These are phyloP conservation scores for Hydrophis major DNA, from an alignment of 2,797 vertebrate species.

Conservation along the genomic window DNA sequence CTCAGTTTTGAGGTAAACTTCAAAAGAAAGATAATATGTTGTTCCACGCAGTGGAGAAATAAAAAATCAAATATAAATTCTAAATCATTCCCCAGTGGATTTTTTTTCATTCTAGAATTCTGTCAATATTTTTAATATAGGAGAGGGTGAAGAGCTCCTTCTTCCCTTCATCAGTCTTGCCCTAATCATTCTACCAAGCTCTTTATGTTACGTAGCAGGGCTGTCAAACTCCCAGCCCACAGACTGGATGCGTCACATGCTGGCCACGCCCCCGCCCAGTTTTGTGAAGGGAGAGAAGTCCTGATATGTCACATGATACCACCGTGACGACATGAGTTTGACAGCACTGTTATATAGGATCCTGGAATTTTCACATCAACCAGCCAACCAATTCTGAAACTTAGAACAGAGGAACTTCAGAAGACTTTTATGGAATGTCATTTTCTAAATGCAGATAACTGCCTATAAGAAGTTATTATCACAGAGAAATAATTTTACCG, in stretches of 20 bases:
- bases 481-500: background rate
- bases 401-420: background rate
- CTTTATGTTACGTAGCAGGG: background rate
- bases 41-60: background rate
- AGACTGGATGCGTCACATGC: too few species aligned
- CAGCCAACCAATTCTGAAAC: background rate
- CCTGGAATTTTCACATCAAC: background rate
- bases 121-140: background rate
- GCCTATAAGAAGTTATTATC: background rate
- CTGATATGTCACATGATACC: too few species aligned
- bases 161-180: background rate
- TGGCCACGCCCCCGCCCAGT: too few species aligned
- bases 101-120: background rate
- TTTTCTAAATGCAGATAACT: background rate
- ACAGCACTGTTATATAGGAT: background rate
- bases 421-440: background rate
- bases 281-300: too few species aligned
- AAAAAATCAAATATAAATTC: background rate
- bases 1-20: background rate
- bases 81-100: background rate
- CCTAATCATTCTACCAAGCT: background rate
- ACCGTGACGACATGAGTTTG: too few species aligned
- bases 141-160: background rate
- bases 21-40: background rate
- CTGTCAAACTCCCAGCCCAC: too few species aligned